Percentiles rank a stretch among this genome's conserved stretches.
These are phyloP conservation scores for Miniopterus natalensis DNA, from an alignment of 2,113 vertebrate genomes.

Conservation along the genomic window DNA sequence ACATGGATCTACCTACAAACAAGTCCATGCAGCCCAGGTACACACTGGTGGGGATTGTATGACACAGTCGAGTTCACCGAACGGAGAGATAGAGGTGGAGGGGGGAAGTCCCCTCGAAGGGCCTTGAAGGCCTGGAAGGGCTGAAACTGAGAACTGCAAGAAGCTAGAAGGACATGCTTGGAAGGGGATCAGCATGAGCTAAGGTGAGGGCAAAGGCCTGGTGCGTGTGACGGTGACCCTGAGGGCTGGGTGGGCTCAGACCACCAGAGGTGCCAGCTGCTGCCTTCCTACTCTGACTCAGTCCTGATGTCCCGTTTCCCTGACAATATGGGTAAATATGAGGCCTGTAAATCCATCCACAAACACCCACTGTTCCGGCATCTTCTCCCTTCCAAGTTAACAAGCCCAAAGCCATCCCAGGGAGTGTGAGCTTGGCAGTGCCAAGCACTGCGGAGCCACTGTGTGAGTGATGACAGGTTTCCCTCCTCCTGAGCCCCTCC, in stretches of 20 bases:
- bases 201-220: background rate
- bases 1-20: slow-evolving; percentile 22
- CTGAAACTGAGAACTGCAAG: background rate
- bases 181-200: background rate
- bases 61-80: background rate
- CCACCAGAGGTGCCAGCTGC: slow-evolving; percentile 48
- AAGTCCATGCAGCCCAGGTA: background rate
- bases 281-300: slow-evolving; percentile 68
- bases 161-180: background rate
- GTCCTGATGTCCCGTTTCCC: slow-evolving; percentile 42
- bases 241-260: slow-evolving; percentile 32
- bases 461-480: background rate
- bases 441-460: background rate
- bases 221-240: accelerated
- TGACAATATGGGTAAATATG: slow-evolving; percentile 61
- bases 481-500: background rate
- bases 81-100: background rate
- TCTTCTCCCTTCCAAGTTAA: slow-evolving; percentile 67
- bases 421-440: background rate
- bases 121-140: background rate
- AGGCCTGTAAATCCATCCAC: slow-evolving; percentile 69
- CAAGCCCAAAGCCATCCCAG: slow-evolving; percentile 61
- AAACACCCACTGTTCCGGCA: slow-evolving; percentile 66
- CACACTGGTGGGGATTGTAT: background rate
- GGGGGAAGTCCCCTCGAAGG: background rate